A percentile compares a stretch with the other conserved stretches of the same genome.
These are phyloP conservation scores for Eunapius fragilis DNA, from an alignment of 37 sponge, comb jelly and placozoan species.

Conservation along the genomic window DNA sequence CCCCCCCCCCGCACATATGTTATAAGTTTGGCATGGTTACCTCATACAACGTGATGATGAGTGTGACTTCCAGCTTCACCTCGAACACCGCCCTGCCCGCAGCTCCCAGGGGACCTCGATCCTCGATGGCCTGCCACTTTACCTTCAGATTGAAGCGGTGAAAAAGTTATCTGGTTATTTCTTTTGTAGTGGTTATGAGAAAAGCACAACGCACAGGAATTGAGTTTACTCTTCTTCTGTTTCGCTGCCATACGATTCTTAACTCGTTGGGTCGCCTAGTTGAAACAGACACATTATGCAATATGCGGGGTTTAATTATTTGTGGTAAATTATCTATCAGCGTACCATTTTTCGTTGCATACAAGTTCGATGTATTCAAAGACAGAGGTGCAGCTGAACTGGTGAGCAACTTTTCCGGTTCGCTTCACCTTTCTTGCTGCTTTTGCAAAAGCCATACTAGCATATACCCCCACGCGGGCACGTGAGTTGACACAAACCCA, in stretches of 20 bases:
- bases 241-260: background rate
- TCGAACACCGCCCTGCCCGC: background rate
- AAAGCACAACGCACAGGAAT: constrained; percentile 3
- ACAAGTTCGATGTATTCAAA: constrained; percentile 36
- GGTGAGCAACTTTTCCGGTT: constrained; percentile 19
- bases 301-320: too few species aligned
- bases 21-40: background rate
- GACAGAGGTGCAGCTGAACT: constrained; percentile 24
- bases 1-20: too few species aligned
- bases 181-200: too few species aligned
- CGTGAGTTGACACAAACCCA: background rate
- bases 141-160: background rate
- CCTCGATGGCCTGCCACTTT: background rate
- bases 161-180: too few species aligned
- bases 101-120: background rate
- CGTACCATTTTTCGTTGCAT: constrained; percentile 30
- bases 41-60: background rate
- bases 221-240: background rate
- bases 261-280: background rate
- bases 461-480: background rate
- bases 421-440: constrained; percentile 27
- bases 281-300: too few species aligned
- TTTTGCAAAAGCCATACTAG: constrained; percentile 4
- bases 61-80: background rate
- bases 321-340: too few species aligned